A percentile compares a stretch with the other conserved stretches of the same genome.
Evolutionary conservation across 2,888 invertebrate genomes (phyloP).

Genomic region (Euplexia lucipara): DNA sequence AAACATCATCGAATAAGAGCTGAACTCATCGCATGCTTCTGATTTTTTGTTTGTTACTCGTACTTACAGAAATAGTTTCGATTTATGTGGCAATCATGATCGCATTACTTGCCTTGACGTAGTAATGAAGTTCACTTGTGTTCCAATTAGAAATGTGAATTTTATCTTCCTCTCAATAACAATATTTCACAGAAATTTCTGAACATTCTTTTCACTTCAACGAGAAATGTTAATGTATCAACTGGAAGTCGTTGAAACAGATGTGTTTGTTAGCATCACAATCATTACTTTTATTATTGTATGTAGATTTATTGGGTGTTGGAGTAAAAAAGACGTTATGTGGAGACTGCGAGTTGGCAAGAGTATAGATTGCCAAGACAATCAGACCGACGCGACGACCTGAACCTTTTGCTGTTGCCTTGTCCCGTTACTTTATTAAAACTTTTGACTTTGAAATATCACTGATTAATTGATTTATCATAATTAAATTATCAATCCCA

Average conservation of each 20-base stretch:
- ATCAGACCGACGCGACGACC: constrained; percentile 13
- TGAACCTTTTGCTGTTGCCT: not conserved
- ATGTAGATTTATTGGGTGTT: constrained; percentile 26
- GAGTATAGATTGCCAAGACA: not conserved
- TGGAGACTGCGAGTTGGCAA: constrained; percentile 14
- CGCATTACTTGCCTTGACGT: constrained; percentile 41
- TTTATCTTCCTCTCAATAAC: constrained; percentile 17
- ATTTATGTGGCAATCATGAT: constrained; percentile 66
- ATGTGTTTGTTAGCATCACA: constrained; percentile 23
- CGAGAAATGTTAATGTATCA: constrained; percentile 1
- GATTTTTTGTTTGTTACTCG: constrained; percentile 55
- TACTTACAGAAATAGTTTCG: constrained; percentile 69
- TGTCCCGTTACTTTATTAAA: not conserved
- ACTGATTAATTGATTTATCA: not conserved
- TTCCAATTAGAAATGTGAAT: not conserved
- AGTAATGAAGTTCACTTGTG: constrained; percentile 12
- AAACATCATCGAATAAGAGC: constrained; percentile 60
- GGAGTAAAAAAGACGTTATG: constrained; percentile 7
- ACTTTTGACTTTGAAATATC: not conserved
- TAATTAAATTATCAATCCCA: not conserved
- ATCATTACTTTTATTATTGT: constrained; percentile 15
- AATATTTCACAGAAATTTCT: not conserved
- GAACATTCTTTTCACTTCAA: constrained; percentile 23
- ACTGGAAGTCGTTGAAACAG: constrained; percentile 3
- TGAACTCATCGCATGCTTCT: constrained; percentile 62